Percentiles rank a stretch among this genome's conserved stretches.
Conservation (phyloP, 2,888 invertebrate species). For the Pollenia angustigena region DNA sequence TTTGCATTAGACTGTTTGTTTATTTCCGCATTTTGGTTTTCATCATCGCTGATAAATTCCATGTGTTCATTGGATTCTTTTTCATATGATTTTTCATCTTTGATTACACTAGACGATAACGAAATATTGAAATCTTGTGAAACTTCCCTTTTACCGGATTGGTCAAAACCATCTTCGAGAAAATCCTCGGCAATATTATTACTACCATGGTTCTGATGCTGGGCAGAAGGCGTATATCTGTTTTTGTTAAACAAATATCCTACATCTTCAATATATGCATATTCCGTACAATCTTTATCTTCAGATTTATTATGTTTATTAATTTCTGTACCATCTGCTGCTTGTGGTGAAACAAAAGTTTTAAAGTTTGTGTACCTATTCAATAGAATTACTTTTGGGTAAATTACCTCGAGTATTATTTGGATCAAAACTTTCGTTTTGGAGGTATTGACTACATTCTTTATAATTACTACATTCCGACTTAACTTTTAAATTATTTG, state of each 20-base stretch:
- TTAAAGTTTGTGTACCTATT: conserved; percentile 61
- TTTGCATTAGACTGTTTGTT: not conserved
- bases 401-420: not conserved
- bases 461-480: not conserved
- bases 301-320: not conserved
- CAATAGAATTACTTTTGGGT: not conserved
- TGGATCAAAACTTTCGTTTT: not conserved
- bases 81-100: not conserved
- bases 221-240: not conserved
- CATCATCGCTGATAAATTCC: conserved; percentile 28
- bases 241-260: not conserved
- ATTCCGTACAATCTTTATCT: not conserved
- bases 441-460: not conserved
- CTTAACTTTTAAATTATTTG: not conserved
- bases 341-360: conserved; percentile 46
- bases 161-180: not conserved
- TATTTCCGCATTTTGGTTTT: not conserved
- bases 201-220: not conserved
- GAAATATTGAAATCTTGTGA: not conserved
- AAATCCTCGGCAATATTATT: not conserved
- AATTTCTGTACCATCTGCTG: too few species aligned
- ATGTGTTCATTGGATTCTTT: not conserved
- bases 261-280: not conserved
- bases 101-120: not conserved
- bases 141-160: not conserved